These are phyloP conservation scores for Oncorhynchus kisutch DNA, from an alignment of 2,113 vertebrate genomes.

Conservation along the genomic window DNA sequence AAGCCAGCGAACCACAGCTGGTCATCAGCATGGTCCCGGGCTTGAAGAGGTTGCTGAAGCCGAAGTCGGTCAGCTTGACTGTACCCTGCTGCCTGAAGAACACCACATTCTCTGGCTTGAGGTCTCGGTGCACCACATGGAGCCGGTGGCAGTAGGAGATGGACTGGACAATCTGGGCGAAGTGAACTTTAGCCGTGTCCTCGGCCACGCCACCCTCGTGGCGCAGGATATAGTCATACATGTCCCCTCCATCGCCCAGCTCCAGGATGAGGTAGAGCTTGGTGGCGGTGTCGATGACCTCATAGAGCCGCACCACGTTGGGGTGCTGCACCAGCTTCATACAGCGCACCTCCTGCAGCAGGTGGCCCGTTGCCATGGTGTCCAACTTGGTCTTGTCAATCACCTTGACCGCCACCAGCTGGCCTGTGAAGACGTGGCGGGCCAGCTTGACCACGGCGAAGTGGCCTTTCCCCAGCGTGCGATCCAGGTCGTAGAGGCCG, in stretches of 20 bases:
- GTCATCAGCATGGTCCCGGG: constrained; percentile 86
- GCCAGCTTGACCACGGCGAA: constrained; percentile 86
- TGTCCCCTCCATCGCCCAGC: constrained; percentile 85
- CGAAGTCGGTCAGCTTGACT: constrained; percentile 88
- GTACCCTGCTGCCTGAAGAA: constrained; percentile 85
- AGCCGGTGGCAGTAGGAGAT: constrained; percentile 87
- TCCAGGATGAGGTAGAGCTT: constrained; percentile 90
- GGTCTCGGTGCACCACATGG: constrained; percentile 86
- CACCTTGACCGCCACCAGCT: constrained; percentile 86
- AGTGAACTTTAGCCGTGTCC: constrained; percentile 79
- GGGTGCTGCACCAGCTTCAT: constrained; percentile 90
- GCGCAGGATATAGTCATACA: constrained; percentile 87
- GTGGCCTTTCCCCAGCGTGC: constrained; percentile 85
- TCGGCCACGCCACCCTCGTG: constrained; percentile 82
- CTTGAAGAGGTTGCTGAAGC: constrained; percentile 87
- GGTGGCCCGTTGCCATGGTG: constrained; percentile 76
- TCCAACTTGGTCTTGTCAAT: constrained; percentile 88
- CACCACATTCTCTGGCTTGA: constrained; percentile 89
- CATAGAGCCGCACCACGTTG: constrained; percentile 86
- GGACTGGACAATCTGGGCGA: constrained; percentile 83
- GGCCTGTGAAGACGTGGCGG: constrained; percentile 81
- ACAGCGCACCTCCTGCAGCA: constrained; percentile 87
- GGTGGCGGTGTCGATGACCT: constrained; percentile 86
- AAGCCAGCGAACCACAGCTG: constrained; percentile 86
- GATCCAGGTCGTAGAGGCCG: constrained; percentile 83